Base-by-base conservation (phyloP, 2,113 vertebrate genomes). In the Dinomys branickii region DNA sequence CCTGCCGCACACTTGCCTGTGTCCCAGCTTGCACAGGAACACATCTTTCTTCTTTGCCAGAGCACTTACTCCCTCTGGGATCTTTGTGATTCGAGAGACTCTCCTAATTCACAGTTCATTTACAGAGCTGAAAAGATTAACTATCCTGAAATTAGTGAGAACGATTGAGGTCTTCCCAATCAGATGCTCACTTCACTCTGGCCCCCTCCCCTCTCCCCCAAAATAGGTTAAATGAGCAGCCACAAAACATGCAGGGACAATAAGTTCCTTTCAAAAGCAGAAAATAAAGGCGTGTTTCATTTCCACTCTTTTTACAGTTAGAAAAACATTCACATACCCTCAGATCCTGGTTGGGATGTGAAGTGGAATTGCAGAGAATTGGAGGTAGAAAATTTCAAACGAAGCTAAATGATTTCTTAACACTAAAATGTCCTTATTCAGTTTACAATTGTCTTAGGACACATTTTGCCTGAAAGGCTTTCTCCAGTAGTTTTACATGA, bases 51-150 rank as follows among this genome's bases (percentile, higher is more conserved):
- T n/a, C 71, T 87, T 58, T 54, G 86, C 69, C 84, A 33, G 77
- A 98, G 58, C n/a, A 41, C 63, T 80, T 20, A 33, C 77, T 85
- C 69, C 95, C 93, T 94, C 90, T 77, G 88, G 89, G 54, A 63
- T 65, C 59, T 86, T 75, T 91, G 90, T 94, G 63, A 71, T 85
- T 65, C 44, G 65, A 94, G 95, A 93, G 77, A 85, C 24, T 81
- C 65, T 84, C 81, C 10, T 87, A 92, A 96, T 92, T 96, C 88
- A 81, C 59, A 56, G 85, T 86, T 92, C 63, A 95, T 88, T 96
- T 95, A 73, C 8, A 5, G 65, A 35, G 47, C n/a, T 85, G 88
- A 65, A 85, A 96, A 88, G 69, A 65, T 61, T 38, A 77, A 90
- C 59, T 69, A 19, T 33, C 16, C 87, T 75, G 69, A 94, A 96